phyloP scores from a whole-genome alignment of 2,113 vertebrate species.

The Lucifuga dentata region DNA sequence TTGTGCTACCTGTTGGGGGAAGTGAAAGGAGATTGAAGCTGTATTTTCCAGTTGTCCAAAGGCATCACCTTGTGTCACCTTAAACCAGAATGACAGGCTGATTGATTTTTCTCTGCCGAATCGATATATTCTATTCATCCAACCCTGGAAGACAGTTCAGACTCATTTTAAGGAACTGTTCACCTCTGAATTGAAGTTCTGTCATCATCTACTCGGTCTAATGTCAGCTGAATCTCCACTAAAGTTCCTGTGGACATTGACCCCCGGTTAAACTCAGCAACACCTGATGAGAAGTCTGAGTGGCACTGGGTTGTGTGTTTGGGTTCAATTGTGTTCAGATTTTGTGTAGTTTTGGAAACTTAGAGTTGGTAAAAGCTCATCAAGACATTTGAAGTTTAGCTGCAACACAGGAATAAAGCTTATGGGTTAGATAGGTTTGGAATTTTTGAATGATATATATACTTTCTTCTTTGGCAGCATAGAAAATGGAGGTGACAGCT shows the following conservation, averaged over 20 bases:
- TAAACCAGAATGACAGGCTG: constrained; percentile 59
- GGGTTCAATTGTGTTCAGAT: too few relatives aligned
- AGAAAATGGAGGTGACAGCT: too few relatives aligned
- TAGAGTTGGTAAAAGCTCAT: too few relatives aligned
- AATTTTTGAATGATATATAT: not conserved
- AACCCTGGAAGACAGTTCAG: constrained; percentile 20
- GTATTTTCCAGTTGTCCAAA: constrained; percentile 49
- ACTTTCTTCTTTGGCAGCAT: too few relatives aligned
- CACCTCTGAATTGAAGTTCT: constrained; percentile 46
- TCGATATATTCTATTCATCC: constrained; percentile 67
- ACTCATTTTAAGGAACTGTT: constrained; percentile 52
- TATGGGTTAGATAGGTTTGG: not conserved
- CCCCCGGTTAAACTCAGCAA: not conserved
- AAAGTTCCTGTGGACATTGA: not conserved
- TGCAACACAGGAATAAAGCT: too few relatives aligned
- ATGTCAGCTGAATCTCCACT: constrained; percentile 13
- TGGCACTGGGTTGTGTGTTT: not conserved
- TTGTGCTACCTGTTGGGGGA: constrained; percentile 14
- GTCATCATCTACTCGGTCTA: constrained; percentile 14
- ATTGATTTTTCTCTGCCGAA: constrained; percentile 68
- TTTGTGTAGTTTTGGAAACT: too few relatives aligned
- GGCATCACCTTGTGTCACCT: constrained; percentile 63
- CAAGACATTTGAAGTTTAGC: too few relatives aligned
- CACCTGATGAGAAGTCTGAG: not conserved
- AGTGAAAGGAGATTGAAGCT: constrained; percentile 30